A percentile compares a stretch with the other conserved stretches of the same genome.
Evolutionary conservation across 2,113 vertebrate species (phyloP).

Genomic region (Cathartes aura): DNA sequence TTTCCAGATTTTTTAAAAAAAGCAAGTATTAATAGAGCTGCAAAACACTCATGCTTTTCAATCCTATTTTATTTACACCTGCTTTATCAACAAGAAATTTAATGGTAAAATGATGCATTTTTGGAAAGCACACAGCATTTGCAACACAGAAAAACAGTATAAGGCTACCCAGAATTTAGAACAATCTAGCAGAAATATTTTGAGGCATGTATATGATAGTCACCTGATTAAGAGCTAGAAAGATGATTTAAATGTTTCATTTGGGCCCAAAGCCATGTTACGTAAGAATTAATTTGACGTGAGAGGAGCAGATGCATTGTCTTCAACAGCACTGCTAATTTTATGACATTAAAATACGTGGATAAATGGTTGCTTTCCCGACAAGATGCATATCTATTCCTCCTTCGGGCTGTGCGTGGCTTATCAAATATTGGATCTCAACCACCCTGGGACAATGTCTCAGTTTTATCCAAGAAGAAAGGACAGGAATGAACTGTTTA

Average conservation of each 20-base stretch:
- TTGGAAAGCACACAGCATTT: neutral
- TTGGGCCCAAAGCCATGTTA: neutral
- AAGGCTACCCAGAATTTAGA: neutral
- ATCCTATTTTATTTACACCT: neutral
- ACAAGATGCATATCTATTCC: neutral
- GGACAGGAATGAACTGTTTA: neutral
- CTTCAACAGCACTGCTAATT: neutral
- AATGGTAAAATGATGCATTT: neutral
- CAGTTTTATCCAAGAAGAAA: neutral
- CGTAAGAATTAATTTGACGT: neutral
- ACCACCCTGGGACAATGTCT: neutral
- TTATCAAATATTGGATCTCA: neutral
- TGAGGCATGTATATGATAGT: neutral
- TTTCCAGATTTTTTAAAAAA: neutral
- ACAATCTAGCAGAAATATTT: neutral
- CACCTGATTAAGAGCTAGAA: neutral
- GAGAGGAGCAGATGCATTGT: neutral
- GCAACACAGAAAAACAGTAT: neutral
- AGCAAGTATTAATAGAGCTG: neutral
- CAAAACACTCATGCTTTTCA: neutral
- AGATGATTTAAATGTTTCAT: neutral
- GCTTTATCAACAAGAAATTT: neutral
- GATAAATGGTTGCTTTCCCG: neutral
- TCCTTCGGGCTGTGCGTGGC: neutral
- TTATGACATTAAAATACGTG: neutral